These are phyloP conservation scores for Fringilla coelebs DNA, from an alignment of 2,797 vertebrate species.

Conservation along the genomic window DNA sequence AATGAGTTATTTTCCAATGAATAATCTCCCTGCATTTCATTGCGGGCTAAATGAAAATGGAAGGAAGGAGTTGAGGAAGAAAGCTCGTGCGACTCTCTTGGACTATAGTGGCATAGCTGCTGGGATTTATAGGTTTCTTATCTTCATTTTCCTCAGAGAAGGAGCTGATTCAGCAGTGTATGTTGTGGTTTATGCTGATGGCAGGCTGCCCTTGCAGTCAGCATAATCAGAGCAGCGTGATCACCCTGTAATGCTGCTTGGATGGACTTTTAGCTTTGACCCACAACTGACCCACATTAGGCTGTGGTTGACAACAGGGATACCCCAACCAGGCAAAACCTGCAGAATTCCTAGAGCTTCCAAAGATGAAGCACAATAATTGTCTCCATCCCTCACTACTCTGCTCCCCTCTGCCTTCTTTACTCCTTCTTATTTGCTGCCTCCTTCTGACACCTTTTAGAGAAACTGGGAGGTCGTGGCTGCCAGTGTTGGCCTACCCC, in stretches of 20 bases:
- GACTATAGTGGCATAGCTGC: neutral
- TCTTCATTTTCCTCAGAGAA: neutral
- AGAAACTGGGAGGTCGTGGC: neutral
- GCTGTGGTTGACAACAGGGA: neutral
- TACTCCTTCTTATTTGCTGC: neutral
- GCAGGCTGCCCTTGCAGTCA: neutral
- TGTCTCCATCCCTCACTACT: neutral
- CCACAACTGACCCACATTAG: rapidly evolving
- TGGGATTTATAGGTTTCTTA: neutral
- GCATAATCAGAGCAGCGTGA: neutral
- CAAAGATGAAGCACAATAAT: neutral
- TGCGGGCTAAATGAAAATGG: neutral
- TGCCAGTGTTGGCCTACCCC: neutral
- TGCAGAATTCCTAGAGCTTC: neutral
- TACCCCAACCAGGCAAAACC: neutral
- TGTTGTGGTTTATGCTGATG: neutral
- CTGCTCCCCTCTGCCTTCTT: neutral
- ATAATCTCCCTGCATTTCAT: neutral
- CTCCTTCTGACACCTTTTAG: neutral
- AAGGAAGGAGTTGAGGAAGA: neutral
- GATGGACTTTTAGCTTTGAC: neutral
- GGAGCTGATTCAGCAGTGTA: neutral
- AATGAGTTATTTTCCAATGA: neutral
- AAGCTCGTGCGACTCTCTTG: neutral
- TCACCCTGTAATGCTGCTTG: neutral